A percentile compares a stretch with the other conserved stretches of the same genome.
These are phyloP conservation scores for Phocoena sinus DNA, from an alignment of 2,113 vertebrate genomes.

Conservation along the genomic window DNA sequence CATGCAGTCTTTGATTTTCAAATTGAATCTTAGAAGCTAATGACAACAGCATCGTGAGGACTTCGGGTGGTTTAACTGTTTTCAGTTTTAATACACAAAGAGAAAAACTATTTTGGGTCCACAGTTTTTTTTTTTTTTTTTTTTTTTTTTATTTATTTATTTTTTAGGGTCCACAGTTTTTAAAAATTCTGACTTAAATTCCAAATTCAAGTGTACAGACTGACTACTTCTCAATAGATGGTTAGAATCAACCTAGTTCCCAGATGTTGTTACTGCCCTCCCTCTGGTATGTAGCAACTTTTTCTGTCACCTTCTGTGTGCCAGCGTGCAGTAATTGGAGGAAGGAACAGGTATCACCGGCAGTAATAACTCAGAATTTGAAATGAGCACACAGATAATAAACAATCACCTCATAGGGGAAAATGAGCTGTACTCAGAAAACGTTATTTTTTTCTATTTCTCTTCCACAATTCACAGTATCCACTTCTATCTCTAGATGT, in stretches of 20 bases:
- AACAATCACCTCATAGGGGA: background rate
- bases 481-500: background rate
- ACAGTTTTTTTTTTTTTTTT: no score
- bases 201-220: background rate
- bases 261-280: background rate
- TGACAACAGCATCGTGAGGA: background rate
- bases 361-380: background rate
- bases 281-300: background rate
- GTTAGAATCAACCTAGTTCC: background rate
- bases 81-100: background rate
- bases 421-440: background rate
- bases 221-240: background rate
- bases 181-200: background rate
- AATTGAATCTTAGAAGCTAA: background rate
- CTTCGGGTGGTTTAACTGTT: background rate
- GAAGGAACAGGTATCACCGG: background rate
- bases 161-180: background rate
- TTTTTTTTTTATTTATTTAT: no score
- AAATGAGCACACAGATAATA: background rate
- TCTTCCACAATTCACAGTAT: background rate
- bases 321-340: background rate
- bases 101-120: background rate
- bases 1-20: background rate
- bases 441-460: background rate
- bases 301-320: background rate